Evolutionary conservation across 37 sponge, comb jelly and placozoan species (phyloP).

Genomic region (Haliclona indistincta): DNA sequence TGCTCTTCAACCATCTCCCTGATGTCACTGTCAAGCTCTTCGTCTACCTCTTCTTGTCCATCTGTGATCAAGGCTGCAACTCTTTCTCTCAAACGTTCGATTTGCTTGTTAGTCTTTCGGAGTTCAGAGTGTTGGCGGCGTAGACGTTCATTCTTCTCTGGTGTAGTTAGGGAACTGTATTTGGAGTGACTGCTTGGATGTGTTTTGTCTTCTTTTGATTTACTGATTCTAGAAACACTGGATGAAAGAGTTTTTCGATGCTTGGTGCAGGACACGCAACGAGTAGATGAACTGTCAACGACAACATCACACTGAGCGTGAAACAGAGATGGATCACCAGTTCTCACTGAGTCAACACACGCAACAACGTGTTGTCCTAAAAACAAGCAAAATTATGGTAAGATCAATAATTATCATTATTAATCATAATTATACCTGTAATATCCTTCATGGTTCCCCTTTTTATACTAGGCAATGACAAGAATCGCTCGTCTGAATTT

Average conservation of each 20-base stretch:
- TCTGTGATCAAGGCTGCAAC: not conserved
- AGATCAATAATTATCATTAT: not conserved
- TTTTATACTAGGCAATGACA: not conserved
- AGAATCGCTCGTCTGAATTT: slow-evolving; percentile 22
- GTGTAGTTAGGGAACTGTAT: not conserved
- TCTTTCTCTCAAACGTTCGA: not conserved
- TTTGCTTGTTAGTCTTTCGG: not conserved
- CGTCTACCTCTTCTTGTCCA: slow-evolving; percentile 17
- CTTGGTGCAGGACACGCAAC: slow-evolving; percentile 15
- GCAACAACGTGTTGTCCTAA: slow-evolving; percentile 22
- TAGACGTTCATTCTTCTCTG: slow-evolving; percentile 20
- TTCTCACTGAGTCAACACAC: slow-evolving; percentile 9
- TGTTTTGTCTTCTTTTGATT: not conserved
- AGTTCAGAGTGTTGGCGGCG: not conserved
- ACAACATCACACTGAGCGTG: slow-evolving; percentile 31
- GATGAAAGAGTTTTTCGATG: slow-evolving; percentile 28
- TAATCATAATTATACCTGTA: slow-evolving; percentile 1
- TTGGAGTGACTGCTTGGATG: slow-evolving; percentile 20
- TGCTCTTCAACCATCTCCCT: slow-evolving; percentile 2
- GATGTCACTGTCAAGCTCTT: slow-evolving; percentile 14
- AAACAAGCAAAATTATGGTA: not conserved
- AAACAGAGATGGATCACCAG: slow-evolving; percentile 12
- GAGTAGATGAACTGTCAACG: not conserved
- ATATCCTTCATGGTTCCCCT: not conserved
- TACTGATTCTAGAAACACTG: not conserved